Evolutionary conservation across 1,140 invertebrate species (phyloP), one percentile per base, ranked within the genome.

Genomic region (Mizuhopecten yessoensis): DNA sequence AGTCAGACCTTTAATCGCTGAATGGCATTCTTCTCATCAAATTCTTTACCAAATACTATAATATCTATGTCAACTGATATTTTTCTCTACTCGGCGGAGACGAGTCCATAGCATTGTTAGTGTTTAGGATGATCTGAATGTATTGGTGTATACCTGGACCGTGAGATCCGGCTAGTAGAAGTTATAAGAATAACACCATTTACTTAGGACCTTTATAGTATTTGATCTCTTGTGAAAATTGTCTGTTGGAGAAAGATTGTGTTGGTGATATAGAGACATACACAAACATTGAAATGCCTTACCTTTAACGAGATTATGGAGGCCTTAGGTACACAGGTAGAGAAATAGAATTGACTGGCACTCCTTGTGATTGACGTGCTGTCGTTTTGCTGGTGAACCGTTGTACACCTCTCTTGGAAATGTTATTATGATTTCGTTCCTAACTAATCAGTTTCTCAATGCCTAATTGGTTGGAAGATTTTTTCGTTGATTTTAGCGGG

Each of bases 201-300:
- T 75, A 75, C 23, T 29, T 75, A 75, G 57, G 23, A 13, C 57
- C 57, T 75, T 75, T 75, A 75, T 75, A n/a, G 23, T 29, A 29
- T 75, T 75, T 75, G 57, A 75, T 75, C 57, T 75, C 20, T 75
- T 75, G 23, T 49, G 45, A 49, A 49, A 49, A 49, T 49, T 75
- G 57, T 75, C 57, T 29, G 57, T 75, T 75, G 9, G n/a, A 75
- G 57, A 75, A 75, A 75, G n/a, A 0, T 29, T n/a, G n/a, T 75
- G 42, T 7, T 29, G 57, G 57, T 75, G n/a, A 29, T 75, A 75
- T 29, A 75, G 57, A 13, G 57, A 75, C 23, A 75, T 75, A 75
- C 57, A 75, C 57, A 75, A 75, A 75, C 57, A 75, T 75, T 75
- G 57, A 75, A 75, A 75, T 75, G 57, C 57, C 57, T 75, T n/a